Evolutionary conservation across 2,888 invertebrate species (phyloP).

Genomic region (Cyclophora punctaria): DNA sequence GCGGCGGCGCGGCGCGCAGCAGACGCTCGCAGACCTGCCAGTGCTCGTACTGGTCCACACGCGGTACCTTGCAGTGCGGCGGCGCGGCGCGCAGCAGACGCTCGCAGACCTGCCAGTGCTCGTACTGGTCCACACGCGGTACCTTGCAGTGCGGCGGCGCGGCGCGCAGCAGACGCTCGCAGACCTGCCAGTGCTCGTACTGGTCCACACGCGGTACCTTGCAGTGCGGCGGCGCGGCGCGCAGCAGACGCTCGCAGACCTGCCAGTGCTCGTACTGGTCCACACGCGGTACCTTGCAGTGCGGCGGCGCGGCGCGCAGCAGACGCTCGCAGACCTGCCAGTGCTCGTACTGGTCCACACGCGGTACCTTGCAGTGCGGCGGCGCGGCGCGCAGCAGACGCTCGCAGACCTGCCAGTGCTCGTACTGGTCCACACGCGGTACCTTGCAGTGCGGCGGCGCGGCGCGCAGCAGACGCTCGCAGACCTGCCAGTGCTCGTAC

Average conservation of each 20-base stretch:
- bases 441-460: constrained; percentile 25
- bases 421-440: too few relatives aligned
- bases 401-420: constrained; percentile 65
- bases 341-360: constrained; percentile 25
- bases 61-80: constrained; percentile 16
- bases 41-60: constrained; percentile 25
- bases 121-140: too few relatives aligned
- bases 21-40: constrained; percentile 67
- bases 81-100: constrained; percentile 31
- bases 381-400: constrained; percentile 31
- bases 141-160: constrained; percentile 25
- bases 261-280: too few relatives aligned
- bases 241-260: too few relatives aligned
- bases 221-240: too few relatives aligned
- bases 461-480: too few relatives aligned
- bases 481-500: too few relatives aligned
- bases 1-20: constrained; percentile 25
- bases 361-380: constrained; percentile 16
- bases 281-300: too few relatives aligned
- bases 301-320: constrained; percentile 25
- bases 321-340: constrained; percentile 67
- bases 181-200: too few relatives aligned
- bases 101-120: constrained; percentile 65
- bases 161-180: too few relatives aligned
- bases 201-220: too few relatives aligned